Base-by-base conservation (phyloP, 2,888 invertebrate species). In the Myopa testacea region DNA sequence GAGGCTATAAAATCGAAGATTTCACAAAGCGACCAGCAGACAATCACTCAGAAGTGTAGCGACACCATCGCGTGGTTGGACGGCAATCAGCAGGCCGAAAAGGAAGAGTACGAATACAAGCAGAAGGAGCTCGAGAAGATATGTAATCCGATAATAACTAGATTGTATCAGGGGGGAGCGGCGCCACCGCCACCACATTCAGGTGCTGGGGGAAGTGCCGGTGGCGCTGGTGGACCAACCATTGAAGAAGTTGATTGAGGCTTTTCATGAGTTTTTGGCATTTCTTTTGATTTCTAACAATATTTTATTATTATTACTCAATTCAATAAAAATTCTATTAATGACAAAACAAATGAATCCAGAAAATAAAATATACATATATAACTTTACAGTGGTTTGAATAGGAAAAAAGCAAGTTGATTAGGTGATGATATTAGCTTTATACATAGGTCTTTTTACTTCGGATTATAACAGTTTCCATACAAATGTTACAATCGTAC, bases 131-230 rank as follows among this genome's bases (percentile, higher is more conserved):
- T 98, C 83, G 97, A 98, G 89, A 92, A 92, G 78, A 91, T 97
- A 77, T 97, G 96, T 92, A 96, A 94, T 90, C 98, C 98, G 1
- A 96, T 98, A 88, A 95, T 98, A 87, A 95, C 96, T 70, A 96
- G 96, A 90, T 89, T 98, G 90, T 97, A 98, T 92, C 95, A 96
- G 90, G 93, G 93, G 16, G 93, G 93, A 34, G 92, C 93, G 6
- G 80, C 84, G 7, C 79, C 85, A 7, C 75, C 83, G 19, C 67
- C 72, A 16, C 77, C 78, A 12, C 77, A 78, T 26, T 90, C 93
- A 93, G 67, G 93, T 88, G 60, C 91, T 91, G 91, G 90, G 72
- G 79, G 77, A 37, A 80, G 81, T 4, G 70, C 79, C 1, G 78
- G 75, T 14, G 91, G 92, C 84, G 92, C 92, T 76, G 92, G 92